Evolutionary conservation across 2,113 vertebrate species (phyloP), one percentile per base, ranked within the genome.

Genomic region (Ascaphus truei): DNA sequence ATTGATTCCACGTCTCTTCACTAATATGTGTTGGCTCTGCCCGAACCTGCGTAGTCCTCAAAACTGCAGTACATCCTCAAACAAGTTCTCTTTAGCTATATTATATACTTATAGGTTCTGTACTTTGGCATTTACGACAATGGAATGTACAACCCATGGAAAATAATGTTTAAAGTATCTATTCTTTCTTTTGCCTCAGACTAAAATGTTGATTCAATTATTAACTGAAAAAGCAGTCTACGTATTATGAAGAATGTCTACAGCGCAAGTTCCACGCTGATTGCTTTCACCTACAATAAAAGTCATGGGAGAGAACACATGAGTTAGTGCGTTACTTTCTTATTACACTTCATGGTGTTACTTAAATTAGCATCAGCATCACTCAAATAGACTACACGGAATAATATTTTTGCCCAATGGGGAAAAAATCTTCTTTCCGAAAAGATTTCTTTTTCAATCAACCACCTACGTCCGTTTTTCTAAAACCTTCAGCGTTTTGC

Each of bases 1-100:
- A 68, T 50, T 37, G 51, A 39, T 69, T 29, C 55, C 31, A 60
- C 39, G 30, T 34, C 66, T 60, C 25, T 48, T 39, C 8, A 29
- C 23, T 50, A 25, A 59, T 60, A 51, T 60, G 66, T 60, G 15
- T 39, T 69, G 66, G 45, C 31, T 51, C 13, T 1, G 11, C 25
- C 39, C 18, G 18, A 18, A 34, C 18, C 22, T 20, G 1, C 30
- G 11, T 57, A 15, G 16, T 23, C 3, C 26, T 29, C 26, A 39
- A 25, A 13, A 18, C 26, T 25, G 7, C 13, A n/a, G n/a, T n/a
- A n/a, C n/a, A n/a, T n/a, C n/a, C n/a, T n/a, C n/a, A n/a, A n/a
- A n/a, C n/a, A n/a, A n/a, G 15, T 34, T 15, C 30, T 23, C 20
- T 45, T 7, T 18, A 18, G 20, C 15, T 20, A 13, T 51, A 63